Base-by-base conservation (phyloP, 2,888 invertebrate species). In the Hemaris fuciformis region DNA sequence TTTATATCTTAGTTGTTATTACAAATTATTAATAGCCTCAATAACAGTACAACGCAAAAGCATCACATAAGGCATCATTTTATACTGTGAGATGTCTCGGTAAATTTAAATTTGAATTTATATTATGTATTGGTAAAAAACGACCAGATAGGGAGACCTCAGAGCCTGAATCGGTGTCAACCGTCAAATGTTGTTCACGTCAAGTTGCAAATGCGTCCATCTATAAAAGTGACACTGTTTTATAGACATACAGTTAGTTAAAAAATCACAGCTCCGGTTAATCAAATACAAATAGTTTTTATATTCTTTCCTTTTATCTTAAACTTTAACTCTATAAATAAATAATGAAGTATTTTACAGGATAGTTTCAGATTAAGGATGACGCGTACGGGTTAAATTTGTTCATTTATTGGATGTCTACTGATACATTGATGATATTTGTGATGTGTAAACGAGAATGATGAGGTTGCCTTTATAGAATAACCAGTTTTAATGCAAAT, bases 181-280 rank as follows among this genome's bases (percentile, higher is more conserved):
- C 58, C 25, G 45, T 27, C 25, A 53, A 60, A 41, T 53, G 41
- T 38, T 48, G 38, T 63, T 58, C 41, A 31, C 62, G 60, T 38
- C 18, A 53, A 41, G 13, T 25, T 53, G 53, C 15, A 60, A 61
- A 43, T 61, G 45, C 10, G 15, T 25, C 18, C 53, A 56, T 60
- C 38, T 60, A 48, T 61, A 45, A 63, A 65, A 70, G 68, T 62
- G 70, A 65, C 75, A 77, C 77, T 70, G 73, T 72, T 72, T 71
- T 69, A 84, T 80, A 87, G 81, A 84, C 76, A 84, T 81, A 89
- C 83, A 88, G 82, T 83, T 88, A 89, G 88, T 87, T 88, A 90
- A 91, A 75, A 89, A 92, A 92, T 92, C 92, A 92, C 92, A 92
- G 92, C 92, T 91, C 91, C 89, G 87, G 89, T 89, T 91, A 88